Evolutionary conservation across 2,797 vertebrate species (phyloP).

Genomic region (Staurois parvus): DNA sequence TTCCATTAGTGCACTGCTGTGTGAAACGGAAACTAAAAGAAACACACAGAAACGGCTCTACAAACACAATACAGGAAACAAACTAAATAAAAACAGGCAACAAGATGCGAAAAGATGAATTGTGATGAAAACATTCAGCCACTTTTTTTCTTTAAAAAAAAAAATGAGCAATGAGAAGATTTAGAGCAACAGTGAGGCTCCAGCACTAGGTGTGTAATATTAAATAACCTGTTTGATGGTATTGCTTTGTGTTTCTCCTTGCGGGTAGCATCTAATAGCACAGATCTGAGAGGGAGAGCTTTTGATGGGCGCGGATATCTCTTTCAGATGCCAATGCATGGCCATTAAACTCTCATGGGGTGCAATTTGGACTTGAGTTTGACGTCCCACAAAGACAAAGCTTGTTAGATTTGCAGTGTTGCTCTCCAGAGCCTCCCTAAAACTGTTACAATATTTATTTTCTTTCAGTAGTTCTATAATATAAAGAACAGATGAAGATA

Average conservation of each 20-base stretch:
- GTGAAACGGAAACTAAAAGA: too few relatives aligned
- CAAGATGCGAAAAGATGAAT: too few relatives aligned
- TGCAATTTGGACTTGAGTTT: conserved; percentile 25
- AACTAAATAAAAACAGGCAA: too few relatives aligned
- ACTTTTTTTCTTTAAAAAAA: neutral
- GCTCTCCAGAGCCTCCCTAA: neutral
- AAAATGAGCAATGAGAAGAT: neutral
- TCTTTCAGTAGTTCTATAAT: neutral
- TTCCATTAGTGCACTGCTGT: too few relatives aligned
- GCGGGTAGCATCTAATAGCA: conserved; percentile 21
- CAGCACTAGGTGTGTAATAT: conserved; percentile 7
- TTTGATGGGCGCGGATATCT: conserved; percentile 23
- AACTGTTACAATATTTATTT: conserved; percentile 12
- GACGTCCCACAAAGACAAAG: conserved; percentile 3
- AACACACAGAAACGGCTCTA: neutral
- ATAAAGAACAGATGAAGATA: neutral
- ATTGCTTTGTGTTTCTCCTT: neutral
- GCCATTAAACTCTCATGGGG: conserved; percentile 20
- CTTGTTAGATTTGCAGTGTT: neutral
- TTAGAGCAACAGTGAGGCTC: neutral
- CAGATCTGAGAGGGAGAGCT: neutral
- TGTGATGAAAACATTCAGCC: neutral
- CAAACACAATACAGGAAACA: neutral
- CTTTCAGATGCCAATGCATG: neutral
- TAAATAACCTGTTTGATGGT: conserved; percentile 18